A percentile compares a stretch with the other conserved stretches of the same genome.
These are phyloP conservation scores for Hippocampus barbouri DNA, from an alignment of 2,113 vertebrate genomes.

Conservation along the genomic window DNA sequence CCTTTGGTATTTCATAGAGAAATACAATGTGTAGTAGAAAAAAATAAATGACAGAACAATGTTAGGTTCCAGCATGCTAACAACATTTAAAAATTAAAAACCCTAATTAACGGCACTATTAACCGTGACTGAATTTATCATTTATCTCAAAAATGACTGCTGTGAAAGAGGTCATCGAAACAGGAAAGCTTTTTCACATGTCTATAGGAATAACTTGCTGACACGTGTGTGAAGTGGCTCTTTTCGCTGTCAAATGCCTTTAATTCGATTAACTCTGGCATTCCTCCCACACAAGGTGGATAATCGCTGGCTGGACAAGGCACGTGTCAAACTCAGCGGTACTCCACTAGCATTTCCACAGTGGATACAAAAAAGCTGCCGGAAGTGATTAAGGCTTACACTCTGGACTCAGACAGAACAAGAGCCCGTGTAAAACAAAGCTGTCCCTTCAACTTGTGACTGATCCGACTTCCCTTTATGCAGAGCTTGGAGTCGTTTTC, in stretches of 20 bases:
- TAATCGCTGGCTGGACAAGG: slow-evolving; percentile 9
- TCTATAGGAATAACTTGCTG: neutral
- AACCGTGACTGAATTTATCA: neutral
- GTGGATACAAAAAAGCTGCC: slow-evolving; percentile 34
- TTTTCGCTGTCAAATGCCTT: slow-evolving; percentile 16
- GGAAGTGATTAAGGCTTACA: slow-evolving; percentile 48
- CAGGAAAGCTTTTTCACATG: neutral
- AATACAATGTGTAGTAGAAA: too few relatives aligned
- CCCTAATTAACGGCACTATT: neutral
- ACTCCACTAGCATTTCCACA: slow-evolving; percentile 19
- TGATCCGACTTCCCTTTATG: slow-evolving; percentile 45
- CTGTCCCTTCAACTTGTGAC: slow-evolving; percentile 26
- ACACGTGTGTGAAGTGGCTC: neutral
- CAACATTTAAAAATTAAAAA: neutral
- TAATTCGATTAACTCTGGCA: slow-evolving; percentile 11
- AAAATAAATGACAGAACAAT: too few relatives aligned
- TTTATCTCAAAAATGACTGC: neutral
- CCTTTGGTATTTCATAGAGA: too few relatives aligned
- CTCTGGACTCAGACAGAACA: slow-evolving; percentile 33
- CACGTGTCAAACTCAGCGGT: slow-evolving; percentile 29
- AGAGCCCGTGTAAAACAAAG: slow-evolving; percentile 36
- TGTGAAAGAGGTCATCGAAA: neutral
- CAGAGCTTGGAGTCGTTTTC: slow-evolving; percentile 14
- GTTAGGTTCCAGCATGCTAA: too few relatives aligned
- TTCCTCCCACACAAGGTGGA: slow-evolving; percentile 33